Evolutionary conservation across 2,888 invertebrate genomes (phyloP).

Genomic region (Nymphalis c-album): DNA sequence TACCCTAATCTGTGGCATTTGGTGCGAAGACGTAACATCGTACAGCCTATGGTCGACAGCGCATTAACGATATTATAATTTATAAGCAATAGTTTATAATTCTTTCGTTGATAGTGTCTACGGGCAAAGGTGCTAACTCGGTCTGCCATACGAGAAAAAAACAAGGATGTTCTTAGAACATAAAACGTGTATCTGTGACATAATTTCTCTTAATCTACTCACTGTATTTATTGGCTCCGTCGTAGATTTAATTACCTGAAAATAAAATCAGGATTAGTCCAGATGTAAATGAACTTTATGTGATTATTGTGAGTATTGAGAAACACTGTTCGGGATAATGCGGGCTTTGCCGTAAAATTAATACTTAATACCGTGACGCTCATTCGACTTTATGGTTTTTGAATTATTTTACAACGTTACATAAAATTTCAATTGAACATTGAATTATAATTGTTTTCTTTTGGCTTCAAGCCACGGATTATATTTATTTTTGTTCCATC

Average conservation of each 20-base stretch:
- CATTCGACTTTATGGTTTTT: conserved; percentile 63
- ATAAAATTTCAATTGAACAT: conserved; percentile 37
- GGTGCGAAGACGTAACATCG: too few species aligned
- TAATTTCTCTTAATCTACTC: neutral
- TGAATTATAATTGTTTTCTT: neutral
- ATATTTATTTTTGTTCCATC: neutral
- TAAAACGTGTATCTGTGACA: neutral
- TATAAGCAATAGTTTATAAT: too few species aligned
- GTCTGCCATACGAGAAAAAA: too few species aligned
- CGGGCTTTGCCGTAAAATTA: conserved; percentile 68
- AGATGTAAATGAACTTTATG: conserved; percentile 21
- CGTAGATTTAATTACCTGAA: conserved; percentile 20
- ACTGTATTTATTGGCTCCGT: conserved; percentile 7
- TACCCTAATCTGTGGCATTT: too few species aligned
- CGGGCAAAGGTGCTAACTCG: too few species aligned
- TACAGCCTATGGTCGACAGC: too few species aligned
- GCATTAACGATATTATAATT: too few species aligned
- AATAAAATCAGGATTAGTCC: conserved; percentile 15
- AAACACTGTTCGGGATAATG: conserved; percentile 44
- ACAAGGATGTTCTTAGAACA: too few species aligned
- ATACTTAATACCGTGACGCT: conserved; percentile 55
- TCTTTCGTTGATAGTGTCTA: too few species aligned
- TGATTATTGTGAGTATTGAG: conserved; percentile 24
- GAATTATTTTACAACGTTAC: conserved; percentile 52
- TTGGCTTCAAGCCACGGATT: neutral